A percentile compares a stretch with the other conserved stretches of the same genome.
Evolutionary conservation across 2,113 vertebrate species (phyloP).

Genomic region (Phycodurus eques): DNA sequence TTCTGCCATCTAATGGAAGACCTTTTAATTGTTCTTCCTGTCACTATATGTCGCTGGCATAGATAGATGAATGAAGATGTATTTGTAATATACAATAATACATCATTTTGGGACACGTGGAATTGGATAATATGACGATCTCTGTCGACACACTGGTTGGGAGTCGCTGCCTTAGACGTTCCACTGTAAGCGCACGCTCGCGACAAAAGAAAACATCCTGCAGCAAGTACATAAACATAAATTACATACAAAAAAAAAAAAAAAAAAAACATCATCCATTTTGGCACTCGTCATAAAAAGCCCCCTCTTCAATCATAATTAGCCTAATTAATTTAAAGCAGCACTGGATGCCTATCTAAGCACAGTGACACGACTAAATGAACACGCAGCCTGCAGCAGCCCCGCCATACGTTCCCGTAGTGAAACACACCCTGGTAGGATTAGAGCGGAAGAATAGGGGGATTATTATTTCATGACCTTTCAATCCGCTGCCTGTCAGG

Average conservation of each 20-base stretch:
- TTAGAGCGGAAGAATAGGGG: slow-evolving; percentile 74
- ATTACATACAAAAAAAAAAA: slow-evolving; percentile 20
- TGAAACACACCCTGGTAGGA: slow-evolving; percentile 73
- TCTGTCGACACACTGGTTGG: not conserved
- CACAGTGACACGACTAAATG: slow-evolving; percentile 65
- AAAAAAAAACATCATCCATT: slow-evolving; percentile 42
- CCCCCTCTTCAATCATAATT: slow-evolving; percentile 70
- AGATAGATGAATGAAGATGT: not conserved
- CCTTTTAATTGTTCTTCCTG: not conserved
- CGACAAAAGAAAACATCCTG: slow-evolving; percentile 17
- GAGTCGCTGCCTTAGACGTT: not conserved
- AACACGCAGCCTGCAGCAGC: slow-evolving; percentile 65
- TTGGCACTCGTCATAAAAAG: slow-evolving; percentile 52
- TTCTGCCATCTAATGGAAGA: not conserved
- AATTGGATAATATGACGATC: not conserved
- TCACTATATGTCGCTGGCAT: not conserved
- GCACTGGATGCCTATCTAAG: slow-evolving; percentile 68
- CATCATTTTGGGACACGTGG: not conserved
- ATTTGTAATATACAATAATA: not conserved
- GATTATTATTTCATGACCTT: slow-evolving; percentile 80
- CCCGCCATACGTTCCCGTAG: slow-evolving; percentile 67
- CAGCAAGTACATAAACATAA: slow-evolving; percentile 38
- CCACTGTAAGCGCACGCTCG: not conserved
- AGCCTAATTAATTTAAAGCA: slow-evolving; percentile 75
- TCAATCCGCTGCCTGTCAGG: slow-evolving; percentile 79